These are phyloP conservation scores for Phoxinus dragarum DNA, from an alignment of 2,797 vertebrate genomes.

Conservation along the genomic window DNA sequence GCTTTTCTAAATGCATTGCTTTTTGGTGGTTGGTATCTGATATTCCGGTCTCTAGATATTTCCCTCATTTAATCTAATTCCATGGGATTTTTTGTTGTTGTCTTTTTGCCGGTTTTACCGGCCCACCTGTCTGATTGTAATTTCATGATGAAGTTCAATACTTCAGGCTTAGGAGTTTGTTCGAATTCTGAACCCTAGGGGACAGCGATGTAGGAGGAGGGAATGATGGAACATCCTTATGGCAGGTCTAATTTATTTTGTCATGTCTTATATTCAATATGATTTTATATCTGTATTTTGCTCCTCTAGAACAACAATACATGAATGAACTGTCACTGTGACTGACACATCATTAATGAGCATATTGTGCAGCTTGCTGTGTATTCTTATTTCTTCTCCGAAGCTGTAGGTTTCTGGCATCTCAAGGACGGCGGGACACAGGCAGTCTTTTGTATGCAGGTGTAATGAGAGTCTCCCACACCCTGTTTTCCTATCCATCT, in stretches of 20 bases:
- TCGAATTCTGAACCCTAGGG: background rate
- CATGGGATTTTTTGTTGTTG: background rate
- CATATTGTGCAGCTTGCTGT: constrained; percentile 16
- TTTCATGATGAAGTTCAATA: background rate
- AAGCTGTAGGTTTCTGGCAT: constrained; percentile 45
- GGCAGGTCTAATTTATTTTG: constrained; percentile 14
- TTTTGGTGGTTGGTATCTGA: background rate
- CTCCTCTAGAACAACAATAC: constrained; percentile 21
- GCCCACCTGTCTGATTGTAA: background rate
- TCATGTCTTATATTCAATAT: background rate
- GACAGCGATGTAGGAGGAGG: background rate
- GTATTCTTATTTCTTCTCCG: constrained; percentile 22
- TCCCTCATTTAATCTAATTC: background rate
- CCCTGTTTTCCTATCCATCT: constrained; percentile 47
- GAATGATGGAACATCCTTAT: background rate
- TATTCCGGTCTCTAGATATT: background rate
- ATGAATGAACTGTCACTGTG: background rate
- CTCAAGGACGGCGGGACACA: constrained; percentile 60
- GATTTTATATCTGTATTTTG: constrained; percentile 21
- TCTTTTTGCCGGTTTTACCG: background rate
- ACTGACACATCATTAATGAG: constrained; percentile 18
- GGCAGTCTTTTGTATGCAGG: constrained; percentile 60
- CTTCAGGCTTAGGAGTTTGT: background rate
- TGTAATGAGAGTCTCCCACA: constrained; percentile 56
- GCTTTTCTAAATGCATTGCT: background rate